phyloP scores from a whole-genome alignment of 2,888 invertebrate species.

The Eupithecia tripunctaria region DNA sequence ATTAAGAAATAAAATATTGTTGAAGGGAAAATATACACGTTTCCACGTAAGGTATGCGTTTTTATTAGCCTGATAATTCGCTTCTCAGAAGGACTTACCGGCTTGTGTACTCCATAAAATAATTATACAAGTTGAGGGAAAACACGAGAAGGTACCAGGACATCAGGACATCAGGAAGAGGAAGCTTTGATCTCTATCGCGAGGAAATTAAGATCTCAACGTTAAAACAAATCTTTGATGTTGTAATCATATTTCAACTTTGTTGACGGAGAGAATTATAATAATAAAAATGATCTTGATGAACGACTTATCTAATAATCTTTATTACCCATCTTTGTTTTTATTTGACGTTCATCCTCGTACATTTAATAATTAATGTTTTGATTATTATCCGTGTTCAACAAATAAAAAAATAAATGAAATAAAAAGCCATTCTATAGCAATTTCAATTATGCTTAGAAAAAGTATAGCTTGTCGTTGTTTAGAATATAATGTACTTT shows the following conservation, averaged over 20 bases:
- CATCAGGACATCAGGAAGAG: background rate
- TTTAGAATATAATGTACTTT: no score
- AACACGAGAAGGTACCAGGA: background rate
- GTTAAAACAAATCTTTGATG: background rate
- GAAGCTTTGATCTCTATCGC: background rate
- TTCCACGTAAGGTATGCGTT: background rate
- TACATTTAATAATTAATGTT: background rate
- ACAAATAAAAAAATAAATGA: no score
- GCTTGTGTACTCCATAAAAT: background rate
- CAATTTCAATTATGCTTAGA: no score
- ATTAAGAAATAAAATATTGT: no score
- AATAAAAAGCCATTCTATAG: no score
- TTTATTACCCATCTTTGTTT: background rate
- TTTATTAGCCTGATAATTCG: background rate
- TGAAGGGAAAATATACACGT: background rate
- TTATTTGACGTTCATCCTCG: background rate
- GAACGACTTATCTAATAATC: background rate
- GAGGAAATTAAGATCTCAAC: slow-evolving; percentile 2
- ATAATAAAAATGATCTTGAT: background rate
- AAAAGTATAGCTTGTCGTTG: no score
- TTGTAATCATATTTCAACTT: background rate
- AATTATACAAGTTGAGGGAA: background rate
- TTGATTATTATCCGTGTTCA: background rate
- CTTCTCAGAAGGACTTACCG: background rate
- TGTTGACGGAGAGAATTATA: background rate